Evolutionary conservation across 2,113 vertebrate genomes (phyloP).

Genomic region (Meleagris gallopavo): DNA sequence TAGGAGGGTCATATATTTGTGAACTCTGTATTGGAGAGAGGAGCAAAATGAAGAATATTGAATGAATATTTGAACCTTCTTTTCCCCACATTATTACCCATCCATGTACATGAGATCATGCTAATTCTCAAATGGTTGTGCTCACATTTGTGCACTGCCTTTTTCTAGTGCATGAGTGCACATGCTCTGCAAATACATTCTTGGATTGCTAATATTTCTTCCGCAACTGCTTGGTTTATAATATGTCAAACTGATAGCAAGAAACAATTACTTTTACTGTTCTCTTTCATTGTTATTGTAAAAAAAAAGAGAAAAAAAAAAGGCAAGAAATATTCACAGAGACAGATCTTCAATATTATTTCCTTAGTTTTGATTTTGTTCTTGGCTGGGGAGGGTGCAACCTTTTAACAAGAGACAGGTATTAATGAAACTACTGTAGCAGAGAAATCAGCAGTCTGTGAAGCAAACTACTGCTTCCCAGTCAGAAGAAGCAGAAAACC

Average conservation of each 20-base stretch:
- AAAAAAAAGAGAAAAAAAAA: background rate
- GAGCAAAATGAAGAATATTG: background rate
- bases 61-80: background rate
- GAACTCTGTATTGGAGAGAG: background rate
- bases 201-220: slow-evolving; percentile 39
- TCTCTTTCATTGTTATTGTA: background rate
- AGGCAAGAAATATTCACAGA: background rate
- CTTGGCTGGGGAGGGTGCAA: background rate
- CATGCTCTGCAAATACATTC: background rate
- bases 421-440: slow-evolving; percentile 44
- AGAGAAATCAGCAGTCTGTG: slow-evolving; percentile 43
- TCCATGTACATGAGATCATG: background rate
- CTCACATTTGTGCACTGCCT: slow-evolving; percentile 7
- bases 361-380: slow-evolving; percentile 32
- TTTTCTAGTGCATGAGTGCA: background rate
- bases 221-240: slow-evolving; percentile 24
- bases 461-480: slow-evolving; percentile 29
- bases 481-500: background rate
- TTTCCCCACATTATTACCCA: background rate
- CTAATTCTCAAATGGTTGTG: background rate
- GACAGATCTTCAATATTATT: background rate
- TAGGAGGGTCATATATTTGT: background rate
- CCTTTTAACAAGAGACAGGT: slow-evolving; percentile 22
- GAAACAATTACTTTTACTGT: background rate
- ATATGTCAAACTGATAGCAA: background rate